A percentile compares a stretch with the other conserved stretches of the same genome.
Conservation (phyloP, 2,113 vertebrate genomes). For the Ahaetulla prasina region DNA sequence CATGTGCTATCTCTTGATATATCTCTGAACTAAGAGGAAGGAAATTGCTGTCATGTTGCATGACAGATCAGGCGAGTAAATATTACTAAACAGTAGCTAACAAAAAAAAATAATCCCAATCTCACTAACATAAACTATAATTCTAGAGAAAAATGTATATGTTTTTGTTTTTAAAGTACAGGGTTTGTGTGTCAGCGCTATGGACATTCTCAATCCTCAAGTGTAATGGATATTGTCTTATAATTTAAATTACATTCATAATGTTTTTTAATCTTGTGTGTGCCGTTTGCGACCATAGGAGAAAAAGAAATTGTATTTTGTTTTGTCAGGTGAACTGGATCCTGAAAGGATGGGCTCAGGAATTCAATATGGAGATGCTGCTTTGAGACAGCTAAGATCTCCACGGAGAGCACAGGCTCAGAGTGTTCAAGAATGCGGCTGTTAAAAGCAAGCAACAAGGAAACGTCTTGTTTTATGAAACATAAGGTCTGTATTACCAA, state of each 20-base stretch:
- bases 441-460: constrained; percentile 51
- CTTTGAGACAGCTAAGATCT: constrained; percentile 74
- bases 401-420: constrained; percentile 71
- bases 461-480: constrained; percentile 30
- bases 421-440: constrained; percentile 75
- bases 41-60: not conserved
- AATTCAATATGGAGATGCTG: constrained; percentile 78
- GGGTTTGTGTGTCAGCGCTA: not conserved
- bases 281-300: not conserved
- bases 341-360: constrained; percentile 80
- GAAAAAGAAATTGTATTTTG: constrained; percentile 12
- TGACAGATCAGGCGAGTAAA: not conserved
- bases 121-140: not conserved
- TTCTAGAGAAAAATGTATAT: not conserved
- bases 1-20: not conserved
- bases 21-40: not conserved
- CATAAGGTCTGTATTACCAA: constrained; percentile 51
- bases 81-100: not conserved
- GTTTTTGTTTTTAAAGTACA: not conserved
- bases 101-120: not conserved
- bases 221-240: not conserved
- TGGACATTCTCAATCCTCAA: not conserved
- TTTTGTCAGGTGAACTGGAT: constrained; percentile 74
- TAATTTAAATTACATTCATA: not conserved
- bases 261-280: not conserved